A percentile compares a stretch with the other conserved stretches of the same genome.
These are phyloP conservation scores for Cataglyphis altisquamis DNA, from an alignment of 2,888 invertebrate species.

Conservation along the genomic window DNA sequence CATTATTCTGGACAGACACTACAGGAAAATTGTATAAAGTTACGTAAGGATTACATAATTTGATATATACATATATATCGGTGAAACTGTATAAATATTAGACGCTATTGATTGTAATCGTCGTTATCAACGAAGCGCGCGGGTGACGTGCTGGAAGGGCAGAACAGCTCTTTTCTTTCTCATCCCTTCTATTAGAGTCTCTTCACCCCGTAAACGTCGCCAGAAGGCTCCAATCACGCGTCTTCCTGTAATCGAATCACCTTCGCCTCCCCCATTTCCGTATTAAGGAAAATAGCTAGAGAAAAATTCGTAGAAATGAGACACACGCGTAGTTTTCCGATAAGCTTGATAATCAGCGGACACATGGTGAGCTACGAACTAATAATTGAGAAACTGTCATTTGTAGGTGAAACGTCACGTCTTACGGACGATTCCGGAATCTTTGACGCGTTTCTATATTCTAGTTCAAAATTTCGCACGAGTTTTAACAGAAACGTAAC, in stretches of 20 bases:
- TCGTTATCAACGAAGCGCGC: constrained; percentile 34
- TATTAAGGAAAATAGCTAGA: constrained; percentile 40
- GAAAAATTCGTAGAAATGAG: constrained; percentile 20
- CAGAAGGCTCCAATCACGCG: constrained; percentile 79
- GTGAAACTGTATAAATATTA: constrained; percentile 31
- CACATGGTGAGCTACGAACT: neutral
- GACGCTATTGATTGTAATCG: constrained; percentile 1
- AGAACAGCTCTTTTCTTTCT: constrained; percentile 58
- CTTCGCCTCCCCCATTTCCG: constrained; percentile 31
- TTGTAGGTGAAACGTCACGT: neutral
- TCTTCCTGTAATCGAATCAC: constrained; percentile 71
- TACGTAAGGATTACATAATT: constrained; percentile 20
- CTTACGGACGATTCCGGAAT: neutral
- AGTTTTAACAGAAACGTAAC: neutral
- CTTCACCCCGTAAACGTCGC: constrained; percentile 63
- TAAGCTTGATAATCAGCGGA: neutral
- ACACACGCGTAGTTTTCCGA: neutral
- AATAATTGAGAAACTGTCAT: neutral
- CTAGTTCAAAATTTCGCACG: neutral
- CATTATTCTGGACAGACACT: neutral
- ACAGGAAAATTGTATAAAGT: constrained; percentile 8
- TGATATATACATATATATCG: neutral
- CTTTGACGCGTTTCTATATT: neutral
- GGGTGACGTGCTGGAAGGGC: constrained; percentile 58
- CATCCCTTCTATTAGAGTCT: constrained; percentile 53